Evolutionary conservation across 2,888 invertebrate species (phyloP).

Genomic region (Dexiosoma caninum): DNA sequence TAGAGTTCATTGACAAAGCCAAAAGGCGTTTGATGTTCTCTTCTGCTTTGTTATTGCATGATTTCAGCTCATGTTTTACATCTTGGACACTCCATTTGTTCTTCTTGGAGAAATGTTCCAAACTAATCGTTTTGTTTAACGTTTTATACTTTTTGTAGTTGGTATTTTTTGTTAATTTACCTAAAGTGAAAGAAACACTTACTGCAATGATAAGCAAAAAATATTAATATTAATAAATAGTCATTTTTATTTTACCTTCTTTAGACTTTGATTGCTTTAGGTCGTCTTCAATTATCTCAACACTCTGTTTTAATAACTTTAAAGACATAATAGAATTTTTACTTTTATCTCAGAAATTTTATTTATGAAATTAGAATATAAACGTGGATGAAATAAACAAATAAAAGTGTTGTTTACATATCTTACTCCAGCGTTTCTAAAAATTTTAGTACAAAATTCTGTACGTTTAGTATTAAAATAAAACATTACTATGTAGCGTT

Average conservation of each 20-base stretch:
- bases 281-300: slow-evolving; percentile 62
- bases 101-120: background rate
- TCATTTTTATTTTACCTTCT: slow-evolving; percentile 29
- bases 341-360: background rate
- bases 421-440: background rate
- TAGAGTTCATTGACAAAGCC: slow-evolving; percentile 59
- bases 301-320: slow-evolving; percentile 63
- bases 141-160: slow-evolving; percentile 7
- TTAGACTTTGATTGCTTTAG: slow-evolving; percentile 16
- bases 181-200: background rate
- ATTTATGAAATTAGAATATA: too few relatives aligned
- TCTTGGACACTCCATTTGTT: slow-evolving; percentile 53
- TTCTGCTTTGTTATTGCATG: slow-evolving; percentile 51
- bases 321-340: too few relatives aligned
- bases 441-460: background rate
- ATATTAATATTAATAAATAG: too few relatives aligned
- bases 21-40: slow-evolving; percentile 61
- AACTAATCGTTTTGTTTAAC: background rate
- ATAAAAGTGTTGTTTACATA: background rate
- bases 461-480: too few relatives aligned
- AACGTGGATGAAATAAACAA: background rate
- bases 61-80: slow-evolving; percentile 45
- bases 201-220: background rate
- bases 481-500: too few relatives aligned
- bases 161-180: slow-evolving; percentile 26